These are phyloP conservation scores for Paratilapia polleni DNA, from an alignment of 2,113 vertebrate genomes.

Conservation along the genomic window DNA sequence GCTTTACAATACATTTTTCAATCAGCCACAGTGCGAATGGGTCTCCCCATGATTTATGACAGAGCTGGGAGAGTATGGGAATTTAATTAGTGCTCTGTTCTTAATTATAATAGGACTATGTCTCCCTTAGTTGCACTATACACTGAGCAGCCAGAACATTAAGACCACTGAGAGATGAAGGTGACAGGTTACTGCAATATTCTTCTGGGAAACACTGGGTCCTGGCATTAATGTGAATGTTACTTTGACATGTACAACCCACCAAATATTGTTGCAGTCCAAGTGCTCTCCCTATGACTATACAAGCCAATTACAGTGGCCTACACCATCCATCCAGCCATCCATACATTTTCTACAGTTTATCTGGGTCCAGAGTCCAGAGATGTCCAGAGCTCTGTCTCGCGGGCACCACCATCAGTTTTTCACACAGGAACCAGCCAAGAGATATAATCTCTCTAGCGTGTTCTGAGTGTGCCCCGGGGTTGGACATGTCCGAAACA, in stretches of 20 bases:
- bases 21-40: background rate
- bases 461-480: background rate
- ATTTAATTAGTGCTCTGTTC: conserved; percentile 8
- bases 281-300: background rate
- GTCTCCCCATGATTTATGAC: conserved; percentile 22
- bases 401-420: background rate
- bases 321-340: background rate
- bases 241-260: too few relatives aligned
- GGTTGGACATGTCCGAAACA: background rate
- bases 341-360: background rate
- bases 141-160: background rate
- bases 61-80: background rate
- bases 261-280: too few relatives aligned
- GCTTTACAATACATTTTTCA: conserved; percentile 27
- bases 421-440: background rate
- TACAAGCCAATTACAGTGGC: background rate
- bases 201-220: background rate
- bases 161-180: background rate
- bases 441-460: too few relatives aligned
- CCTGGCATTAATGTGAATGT: background rate
- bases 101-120: conserved; percentile 4
- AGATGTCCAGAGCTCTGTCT: background rate
- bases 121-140: background rate
- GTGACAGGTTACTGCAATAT: too few relatives aligned
- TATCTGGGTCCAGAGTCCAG: background rate